phyloP scores from a whole-genome alignment of 1,140 invertebrate genomes.

The Neocloeon triangulifer region DNA sequence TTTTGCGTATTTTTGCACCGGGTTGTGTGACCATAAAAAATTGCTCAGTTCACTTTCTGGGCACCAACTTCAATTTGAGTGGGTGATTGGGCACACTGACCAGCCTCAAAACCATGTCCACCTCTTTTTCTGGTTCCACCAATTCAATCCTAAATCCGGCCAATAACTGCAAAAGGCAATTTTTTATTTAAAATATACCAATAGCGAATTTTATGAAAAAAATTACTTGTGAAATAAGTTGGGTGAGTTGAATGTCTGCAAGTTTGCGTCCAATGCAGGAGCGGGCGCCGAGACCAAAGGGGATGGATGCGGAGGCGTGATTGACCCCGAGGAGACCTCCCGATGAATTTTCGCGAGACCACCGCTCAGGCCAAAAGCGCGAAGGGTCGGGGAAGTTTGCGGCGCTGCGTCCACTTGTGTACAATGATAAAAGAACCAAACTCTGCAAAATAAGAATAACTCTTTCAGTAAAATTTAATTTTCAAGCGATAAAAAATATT shows the following conservation, averaged over 20 bases:
- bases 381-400: constrained; percentile 41
- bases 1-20: too few species aligned
- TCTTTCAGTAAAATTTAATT: too few species aligned
- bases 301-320: constrained; percentile 44
- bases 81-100: constrained; percentile 29
- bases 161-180: constrained; percentile 17
- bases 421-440: constrained; percentile 54
- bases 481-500: not conserved
- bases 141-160: constrained; percentile 24
- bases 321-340: constrained; percentile 17
- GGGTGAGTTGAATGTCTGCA: constrained; percentile 46
- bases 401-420: constrained; percentile 47
- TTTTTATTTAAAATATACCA: too few species aligned
- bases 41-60: too few species aligned
- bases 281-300: constrained; percentile 58
- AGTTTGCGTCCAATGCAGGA: constrained; percentile 63
- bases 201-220: too few species aligned
- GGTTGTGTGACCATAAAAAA: too few species aligned
- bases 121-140: constrained; percentile 19
- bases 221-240: constrained; percentile 37
- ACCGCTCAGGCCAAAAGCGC: constrained; percentile 51
- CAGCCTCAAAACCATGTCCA: constrained; percentile 28
- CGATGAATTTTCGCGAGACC: constrained; percentile 28
- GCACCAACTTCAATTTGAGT: constrained; percentile 11
- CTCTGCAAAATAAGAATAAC: constrained; percentile 27